phyloP scores from a whole-genome alignment of 2,888 invertebrate species.

The Dysmachus trigonus region DNA sequence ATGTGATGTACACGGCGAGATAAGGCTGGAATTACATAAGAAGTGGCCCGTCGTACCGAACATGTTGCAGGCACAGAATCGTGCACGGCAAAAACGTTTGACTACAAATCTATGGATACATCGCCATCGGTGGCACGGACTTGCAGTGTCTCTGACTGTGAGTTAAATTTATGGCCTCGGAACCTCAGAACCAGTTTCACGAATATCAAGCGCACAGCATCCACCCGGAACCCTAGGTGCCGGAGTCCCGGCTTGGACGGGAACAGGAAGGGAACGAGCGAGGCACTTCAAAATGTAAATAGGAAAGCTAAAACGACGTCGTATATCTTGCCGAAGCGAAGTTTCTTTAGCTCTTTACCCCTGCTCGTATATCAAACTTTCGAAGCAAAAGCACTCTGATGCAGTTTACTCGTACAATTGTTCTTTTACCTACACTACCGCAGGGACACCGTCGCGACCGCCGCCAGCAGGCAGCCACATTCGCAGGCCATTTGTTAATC shows the following conservation, averaged over 20 bases:
- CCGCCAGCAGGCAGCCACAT: slow-evolving; percentile 12
- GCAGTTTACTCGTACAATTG: slow-evolving; percentile 37
- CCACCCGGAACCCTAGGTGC: background rate
- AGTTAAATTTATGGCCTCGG: slow-evolving; percentile 38
- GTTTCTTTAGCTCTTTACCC: slow-evolving; percentile 34
- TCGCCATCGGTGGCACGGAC: background rate
- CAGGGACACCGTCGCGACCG: background rate
- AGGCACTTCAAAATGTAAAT: slow-evolving; percentile 39
- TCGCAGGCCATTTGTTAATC: slow-evolving; percentile 45
- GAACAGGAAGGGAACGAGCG: slow-evolving; percentile 15
- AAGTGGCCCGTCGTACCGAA: slow-evolving; percentile 25
- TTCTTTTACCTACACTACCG: slow-evolving; percentile 13
- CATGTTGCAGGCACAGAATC: slow-evolving; percentile 35
- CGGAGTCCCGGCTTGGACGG: background rate
- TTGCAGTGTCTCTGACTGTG: slow-evolving; percentile 37
- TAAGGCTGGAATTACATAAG: slow-evolving; percentile 41
- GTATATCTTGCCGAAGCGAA: slow-evolving; percentile 36
- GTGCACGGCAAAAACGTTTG: slow-evolving; percentile 27
- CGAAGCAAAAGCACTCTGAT: slow-evolving; percentile 20
- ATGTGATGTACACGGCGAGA: slow-evolving; percentile 29
- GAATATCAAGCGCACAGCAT: slow-evolving; percentile 37
- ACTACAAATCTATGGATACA: slow-evolving; percentile 41
- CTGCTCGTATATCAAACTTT: slow-evolving; percentile 33
- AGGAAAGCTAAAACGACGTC: slow-evolving; percentile 40
- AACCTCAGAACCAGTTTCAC: slow-evolving; percentile 39